Conservation (phyloP, 2,113 vertebrate genomes). For the Dicaeum eximium region DNA sequence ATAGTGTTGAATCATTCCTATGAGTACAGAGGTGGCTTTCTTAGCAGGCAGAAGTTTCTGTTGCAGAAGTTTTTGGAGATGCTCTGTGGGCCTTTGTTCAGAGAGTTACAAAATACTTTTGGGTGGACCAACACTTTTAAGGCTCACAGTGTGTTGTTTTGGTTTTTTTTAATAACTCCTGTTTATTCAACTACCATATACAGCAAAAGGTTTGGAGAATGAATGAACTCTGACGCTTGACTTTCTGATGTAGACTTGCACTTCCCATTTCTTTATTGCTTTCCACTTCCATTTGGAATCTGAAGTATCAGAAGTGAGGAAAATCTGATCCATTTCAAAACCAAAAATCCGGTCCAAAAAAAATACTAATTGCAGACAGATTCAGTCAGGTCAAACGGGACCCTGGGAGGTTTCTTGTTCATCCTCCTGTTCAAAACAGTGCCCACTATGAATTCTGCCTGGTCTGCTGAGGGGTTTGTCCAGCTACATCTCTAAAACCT, state of each 20-base stretch:
- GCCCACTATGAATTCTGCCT: neutral
- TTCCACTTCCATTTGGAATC: neutral
- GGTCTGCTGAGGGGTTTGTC: neutral
- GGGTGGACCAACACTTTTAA: neutral
- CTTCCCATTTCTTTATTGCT: neutral
- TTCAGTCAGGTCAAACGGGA: neutral
- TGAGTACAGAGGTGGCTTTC: neutral
- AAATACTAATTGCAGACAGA: neutral
- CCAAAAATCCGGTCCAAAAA: neutral
- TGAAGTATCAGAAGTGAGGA: neutral
- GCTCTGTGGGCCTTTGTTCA: neutral
- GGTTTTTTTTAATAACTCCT: neutral
- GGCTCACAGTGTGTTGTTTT: neutral
- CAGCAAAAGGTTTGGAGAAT: neutral
- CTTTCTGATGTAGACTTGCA: neutral
- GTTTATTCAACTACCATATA: neutral
- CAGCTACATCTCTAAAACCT: neutral
- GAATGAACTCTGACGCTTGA: neutral
- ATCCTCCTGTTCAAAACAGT: neutral
- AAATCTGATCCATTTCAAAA: neutral
- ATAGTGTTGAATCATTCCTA: fast-evolving
- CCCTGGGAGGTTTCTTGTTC: neutral
- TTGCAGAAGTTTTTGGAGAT: neutral
- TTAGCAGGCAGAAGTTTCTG: neutral
- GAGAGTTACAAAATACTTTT: neutral